Conservation (phyloP, 1,140 invertebrate genomes). For the Plectrocnemia conspersa region DNA sequence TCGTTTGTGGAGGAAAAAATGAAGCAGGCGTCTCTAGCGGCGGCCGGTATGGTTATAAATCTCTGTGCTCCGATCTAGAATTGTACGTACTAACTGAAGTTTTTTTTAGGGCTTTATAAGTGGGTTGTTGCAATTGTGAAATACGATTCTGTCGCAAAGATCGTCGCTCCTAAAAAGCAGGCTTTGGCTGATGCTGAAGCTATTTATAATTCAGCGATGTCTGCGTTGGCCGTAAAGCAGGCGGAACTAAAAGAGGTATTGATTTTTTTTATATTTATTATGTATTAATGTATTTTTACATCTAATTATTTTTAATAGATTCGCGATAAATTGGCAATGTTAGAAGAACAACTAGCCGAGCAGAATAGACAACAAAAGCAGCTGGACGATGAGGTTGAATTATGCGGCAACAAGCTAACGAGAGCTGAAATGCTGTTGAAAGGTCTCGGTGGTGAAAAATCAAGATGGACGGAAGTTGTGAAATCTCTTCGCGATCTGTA, state of each 20-base stretch:
- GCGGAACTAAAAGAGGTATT: conserved; percentile 62
- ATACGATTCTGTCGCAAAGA: conserved; percentile 87
- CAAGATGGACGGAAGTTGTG: conserved; percentile 76
- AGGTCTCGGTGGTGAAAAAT: conserved; percentile 77
- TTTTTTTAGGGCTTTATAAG: conserved; percentile 64
- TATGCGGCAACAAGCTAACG: conserved; percentile 85
- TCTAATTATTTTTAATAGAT: conserved; percentile 41
- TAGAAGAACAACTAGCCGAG: conserved; percentile 67
- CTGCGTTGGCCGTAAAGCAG: conserved; percentile 68
- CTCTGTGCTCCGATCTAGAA: neutral
- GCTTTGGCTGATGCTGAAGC: conserved; percentile 73
- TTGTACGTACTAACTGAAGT: neutral
- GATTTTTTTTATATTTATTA: conserved; percentile 12
- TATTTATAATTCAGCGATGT: conserved; percentile 64
- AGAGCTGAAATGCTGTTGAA: conserved; percentile 90
- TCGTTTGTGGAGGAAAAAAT: conserved; percentile 91
- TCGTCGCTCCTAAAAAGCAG: conserved; percentile 80
- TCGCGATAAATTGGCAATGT: conserved; percentile 47
- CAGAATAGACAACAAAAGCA: conserved; percentile 59
- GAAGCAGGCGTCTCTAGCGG: conserved; percentile 69
- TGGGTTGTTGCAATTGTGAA: conserved; percentile 92
- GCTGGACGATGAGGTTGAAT: conserved; percentile 72
- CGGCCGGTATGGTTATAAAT: conserved; percentile 55
- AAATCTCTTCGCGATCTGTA: conserved; percentile 67
- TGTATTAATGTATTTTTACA: neutral